Percentiles rank a stretch among this genome's conserved stretches.
Evolutionary conservation across 2,797 vertebrate species (phyloP).

Genomic region (Lacerta bilineata): DNA sequence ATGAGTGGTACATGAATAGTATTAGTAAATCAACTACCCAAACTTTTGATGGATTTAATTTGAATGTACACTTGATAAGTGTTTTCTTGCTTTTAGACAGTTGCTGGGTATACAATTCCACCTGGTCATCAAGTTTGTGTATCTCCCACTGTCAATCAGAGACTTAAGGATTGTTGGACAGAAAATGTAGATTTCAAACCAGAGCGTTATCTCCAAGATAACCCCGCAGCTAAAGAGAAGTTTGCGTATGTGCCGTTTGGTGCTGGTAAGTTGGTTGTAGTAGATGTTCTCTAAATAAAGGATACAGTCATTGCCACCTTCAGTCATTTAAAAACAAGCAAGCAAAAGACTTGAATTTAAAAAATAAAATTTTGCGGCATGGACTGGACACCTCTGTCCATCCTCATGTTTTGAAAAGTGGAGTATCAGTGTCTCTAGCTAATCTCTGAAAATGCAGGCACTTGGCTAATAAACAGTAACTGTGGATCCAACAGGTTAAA

Average conservation of each 20-base stretch:
- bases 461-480: background rate
- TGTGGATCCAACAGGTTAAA: no score
- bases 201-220: slow-evolving; percentile 91
- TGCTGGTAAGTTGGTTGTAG: slow-evolving; percentile 86
- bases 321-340: background rate
- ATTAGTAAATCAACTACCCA: background rate
- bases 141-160: slow-evolving; percentile 96
- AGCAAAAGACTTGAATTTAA: background rate
- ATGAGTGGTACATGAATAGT: background rate
- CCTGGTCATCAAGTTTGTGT: slow-evolving; percentile 97
- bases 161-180: slow-evolving; percentile 90
- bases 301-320: background rate
- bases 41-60: background rate
- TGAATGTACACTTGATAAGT: background rate
- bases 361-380: background rate
- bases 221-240: slow-evolving; percentile 89
- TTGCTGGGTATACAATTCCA: slow-evolving; percentile 92
- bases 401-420: background rate
- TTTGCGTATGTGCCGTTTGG: slow-evolving; percentile 96
- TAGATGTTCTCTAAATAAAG: background rate
- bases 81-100: slow-evolving; percentile 77
- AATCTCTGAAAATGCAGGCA: background rate
- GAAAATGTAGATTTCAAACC: slow-evolving; percentile 89
- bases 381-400: background rate
- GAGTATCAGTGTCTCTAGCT: background rate